phyloP scores from a whole-genome alignment of 2,797 vertebrate species.

The Sebastiscus tertius region DNA sequence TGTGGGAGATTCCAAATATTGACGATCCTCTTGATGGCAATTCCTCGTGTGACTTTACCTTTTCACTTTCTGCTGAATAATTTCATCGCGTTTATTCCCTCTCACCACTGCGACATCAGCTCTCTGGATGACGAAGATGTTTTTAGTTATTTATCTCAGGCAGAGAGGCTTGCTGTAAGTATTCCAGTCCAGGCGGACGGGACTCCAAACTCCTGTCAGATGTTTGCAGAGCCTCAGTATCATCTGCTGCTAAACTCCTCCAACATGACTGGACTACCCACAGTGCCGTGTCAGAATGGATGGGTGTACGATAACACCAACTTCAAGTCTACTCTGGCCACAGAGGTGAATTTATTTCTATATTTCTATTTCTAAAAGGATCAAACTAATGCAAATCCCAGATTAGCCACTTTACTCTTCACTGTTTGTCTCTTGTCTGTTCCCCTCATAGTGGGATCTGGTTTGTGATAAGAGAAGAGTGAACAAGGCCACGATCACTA shows the following conservation, averaged over 20 bases:
- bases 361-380: neutral
- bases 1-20: constrained; percentile 86
- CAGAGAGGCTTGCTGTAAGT: constrained; percentile 76
- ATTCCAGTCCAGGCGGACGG: constrained; percentile 85
- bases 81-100: constrained; percentile 81
- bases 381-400: neutral
- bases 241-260: constrained; percentile 71
- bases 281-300: constrained; percentile 82
- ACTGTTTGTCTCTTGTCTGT: neutral
- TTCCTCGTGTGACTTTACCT: constrained; percentile 83
- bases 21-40: constrained; percentile 73
- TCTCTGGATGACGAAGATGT: constrained; percentile 51
- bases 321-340: constrained; percentile 87
- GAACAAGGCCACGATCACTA: constrained; percentile 71
- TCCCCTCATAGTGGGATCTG: constrained; percentile 76
- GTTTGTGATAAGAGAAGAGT: constrained; percentile 75
- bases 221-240: constrained; percentile 80
- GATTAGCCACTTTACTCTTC: neutral
- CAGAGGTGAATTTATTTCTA: constrained; percentile 82
- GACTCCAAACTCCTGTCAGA: constrained; percentile 85
- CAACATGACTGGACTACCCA: constrained; percentile 24
- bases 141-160: constrained; percentile 82
- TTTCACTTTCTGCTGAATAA: constrained; percentile 88
- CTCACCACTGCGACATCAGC: constrained; percentile 86
- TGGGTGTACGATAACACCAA: constrained; percentile 87